These are phyloP conservation scores for Dolichallabes microphthalmus DNA, from an alignment of 2,113 vertebrate genomes.

Conservation along the genomic window DNA sequence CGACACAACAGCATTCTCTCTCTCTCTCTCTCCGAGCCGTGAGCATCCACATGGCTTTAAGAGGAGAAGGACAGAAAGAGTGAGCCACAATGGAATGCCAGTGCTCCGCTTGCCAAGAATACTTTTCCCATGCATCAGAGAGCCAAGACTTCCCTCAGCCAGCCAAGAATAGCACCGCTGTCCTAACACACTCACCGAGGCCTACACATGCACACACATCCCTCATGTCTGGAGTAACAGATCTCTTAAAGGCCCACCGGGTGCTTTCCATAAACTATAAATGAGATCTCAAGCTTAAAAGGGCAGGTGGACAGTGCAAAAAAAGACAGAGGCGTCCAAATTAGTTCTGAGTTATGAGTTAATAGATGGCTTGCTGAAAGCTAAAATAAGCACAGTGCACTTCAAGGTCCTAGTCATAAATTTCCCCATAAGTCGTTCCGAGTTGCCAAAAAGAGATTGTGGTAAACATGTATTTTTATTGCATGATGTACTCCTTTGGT, in stretches of 20 bases:
- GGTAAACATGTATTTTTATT: slow-evolving; percentile 20
- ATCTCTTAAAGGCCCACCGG: slow-evolving; percentile 33
- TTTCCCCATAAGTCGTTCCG: slow-evolving; percentile 1
- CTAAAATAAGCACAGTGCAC: slow-evolving; percentile 13
- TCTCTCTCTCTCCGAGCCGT: slow-evolving; percentile 14
- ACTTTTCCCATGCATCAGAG: slow-evolving; percentile 74
- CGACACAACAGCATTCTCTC: background rate
- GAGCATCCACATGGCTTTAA: slow-evolving; percentile 56
- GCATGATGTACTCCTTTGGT: background rate
- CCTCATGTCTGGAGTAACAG: slow-evolving; percentile 36
- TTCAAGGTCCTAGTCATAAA: background rate
- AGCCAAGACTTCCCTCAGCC: slow-evolving; percentile 73
- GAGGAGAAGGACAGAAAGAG: slow-evolving; percentile 46
- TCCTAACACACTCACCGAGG: slow-evolving; percentile 51
- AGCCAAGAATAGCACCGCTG: slow-evolving; percentile 72
- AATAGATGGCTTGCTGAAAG: slow-evolving; percentile 34
- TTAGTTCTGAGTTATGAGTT: slow-evolving; percentile 32
- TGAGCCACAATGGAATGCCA: slow-evolving; percentile 70
- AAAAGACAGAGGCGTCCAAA: slow-evolving; percentile 8
- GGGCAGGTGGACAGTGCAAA: slow-evolving; percentile 14
- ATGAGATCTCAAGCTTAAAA: slow-evolving; percentile 25
- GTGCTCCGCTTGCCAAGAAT: slow-evolving; percentile 69
- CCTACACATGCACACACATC: slow-evolving; percentile 37
- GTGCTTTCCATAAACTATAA: slow-evolving; percentile 41
- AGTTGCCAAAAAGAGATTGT: slow-evolving; percentile 1